phyloP scores from a whole-genome alignment of 2,113 vertebrate species.

The Empidonax traillii region DNA sequence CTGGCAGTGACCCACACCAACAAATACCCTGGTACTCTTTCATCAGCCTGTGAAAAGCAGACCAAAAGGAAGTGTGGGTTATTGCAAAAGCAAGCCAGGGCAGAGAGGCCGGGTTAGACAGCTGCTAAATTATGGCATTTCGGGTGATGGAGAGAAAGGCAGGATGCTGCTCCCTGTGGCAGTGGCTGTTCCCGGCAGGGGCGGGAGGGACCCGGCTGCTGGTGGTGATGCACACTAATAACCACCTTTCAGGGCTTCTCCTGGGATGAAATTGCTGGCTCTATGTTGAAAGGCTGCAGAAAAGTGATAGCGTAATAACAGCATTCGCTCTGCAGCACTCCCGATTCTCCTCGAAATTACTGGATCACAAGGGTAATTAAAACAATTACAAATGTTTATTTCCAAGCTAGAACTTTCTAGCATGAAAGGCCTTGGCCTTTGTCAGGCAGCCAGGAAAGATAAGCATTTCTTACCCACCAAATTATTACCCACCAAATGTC shows the following conservation, averaged over 20 bases:
- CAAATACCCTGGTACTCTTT: neutral
- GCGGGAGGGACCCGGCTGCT: neutral
- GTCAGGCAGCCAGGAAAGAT: neutral
- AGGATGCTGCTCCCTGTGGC: neutral
- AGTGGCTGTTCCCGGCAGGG: neutral
- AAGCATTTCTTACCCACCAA: neutral
- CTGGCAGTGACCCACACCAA: neutral
- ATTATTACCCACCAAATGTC: neutral
- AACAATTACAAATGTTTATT: conserved; percentile 69
- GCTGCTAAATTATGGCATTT: neutral
- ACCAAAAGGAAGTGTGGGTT: neutral
- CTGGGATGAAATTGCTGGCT: conserved; percentile 70
- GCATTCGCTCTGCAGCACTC: conserved; percentile 50
- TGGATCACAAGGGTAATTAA: conserved; percentile 73
- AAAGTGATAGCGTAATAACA: conserved; percentile 76
- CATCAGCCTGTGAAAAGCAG: neutral
- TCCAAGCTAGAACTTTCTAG: conserved; percentile 54
- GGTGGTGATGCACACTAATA: conserved; percentile 10
- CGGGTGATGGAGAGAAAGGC: neutral
- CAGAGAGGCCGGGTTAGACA: neutral
- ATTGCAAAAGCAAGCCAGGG: neutral
- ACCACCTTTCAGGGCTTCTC: conserved; percentile 6
- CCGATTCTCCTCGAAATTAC: conserved; percentile 59
- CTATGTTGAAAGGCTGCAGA: conserved; percentile 46
- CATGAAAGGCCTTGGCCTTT: conserved; percentile 48